Evolutionary conservation across 1,140 invertebrate genomes (phyloP).

Genomic region (Neodiprion fabricii): DNA sequence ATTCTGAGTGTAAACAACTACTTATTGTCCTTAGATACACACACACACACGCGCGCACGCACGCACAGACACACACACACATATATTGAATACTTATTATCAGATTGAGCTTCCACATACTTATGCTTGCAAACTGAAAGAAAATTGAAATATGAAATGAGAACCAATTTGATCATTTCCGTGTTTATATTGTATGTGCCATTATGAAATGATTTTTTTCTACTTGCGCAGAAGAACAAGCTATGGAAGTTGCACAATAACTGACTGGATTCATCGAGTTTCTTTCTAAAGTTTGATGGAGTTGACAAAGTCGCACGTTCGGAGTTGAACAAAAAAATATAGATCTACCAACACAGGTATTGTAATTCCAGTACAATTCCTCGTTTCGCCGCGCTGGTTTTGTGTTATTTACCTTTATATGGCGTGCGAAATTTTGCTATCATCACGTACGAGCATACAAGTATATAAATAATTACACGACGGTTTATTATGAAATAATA

Average conservation of each 20-base stretch:
- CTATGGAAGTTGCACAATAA: constrained; percentile 44
- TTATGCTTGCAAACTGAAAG: no score
- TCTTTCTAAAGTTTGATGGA: not conserved
- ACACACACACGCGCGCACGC: no score
- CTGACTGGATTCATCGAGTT: not conserved
- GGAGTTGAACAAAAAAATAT: not conserved
- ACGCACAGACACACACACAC: no score
- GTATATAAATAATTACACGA: constrained; percentile 10
- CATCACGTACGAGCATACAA: not conserved
- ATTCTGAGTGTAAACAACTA: no score
- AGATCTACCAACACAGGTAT: not conserved
- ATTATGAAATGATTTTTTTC: not conserved
- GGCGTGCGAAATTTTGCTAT: not conserved
- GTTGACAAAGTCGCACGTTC: not conserved
- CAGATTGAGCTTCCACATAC: no score
- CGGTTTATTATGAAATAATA: not conserved
- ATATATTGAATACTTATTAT: no score
- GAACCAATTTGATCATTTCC: constrained; percentile 8
- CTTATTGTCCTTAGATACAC: no score
- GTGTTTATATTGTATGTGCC: not conserved
- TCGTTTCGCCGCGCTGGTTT: not conserved
- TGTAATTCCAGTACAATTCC: not conserved
- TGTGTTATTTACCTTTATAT: not conserved
- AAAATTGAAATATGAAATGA: not conserved
- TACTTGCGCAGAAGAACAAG: constrained; percentile 38